These are phyloP conservation scores for Hirtodrosophila trivittata DNA, from an alignment of 2,888 invertebrate genomes.

Conservation along the genomic window DNA sequence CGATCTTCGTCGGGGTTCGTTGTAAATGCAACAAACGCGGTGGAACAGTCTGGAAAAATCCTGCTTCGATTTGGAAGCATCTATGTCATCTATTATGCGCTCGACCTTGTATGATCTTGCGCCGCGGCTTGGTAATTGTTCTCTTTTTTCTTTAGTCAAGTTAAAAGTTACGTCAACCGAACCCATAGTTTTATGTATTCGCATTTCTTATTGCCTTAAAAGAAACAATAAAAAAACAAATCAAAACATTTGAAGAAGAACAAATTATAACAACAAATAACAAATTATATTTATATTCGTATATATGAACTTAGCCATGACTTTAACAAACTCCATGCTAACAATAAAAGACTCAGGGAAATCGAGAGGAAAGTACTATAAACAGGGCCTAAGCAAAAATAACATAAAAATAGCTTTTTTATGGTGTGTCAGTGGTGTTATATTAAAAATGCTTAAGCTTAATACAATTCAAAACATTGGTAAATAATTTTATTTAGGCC, in stretches of 20 bases:
- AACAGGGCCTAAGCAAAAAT: too few species aligned
- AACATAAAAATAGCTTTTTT: too few species aligned
- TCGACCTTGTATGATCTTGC: background rate
- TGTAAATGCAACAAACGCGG: constrained; percentile 16
- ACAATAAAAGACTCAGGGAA: too few species aligned
- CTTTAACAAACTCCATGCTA: too few species aligned
- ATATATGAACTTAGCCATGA: too few species aligned
- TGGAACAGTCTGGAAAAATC: background rate
- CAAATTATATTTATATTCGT: too few species aligned
- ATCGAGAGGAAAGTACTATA: too few species aligned
- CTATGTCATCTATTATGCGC: background rate
- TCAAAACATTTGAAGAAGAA: background rate
- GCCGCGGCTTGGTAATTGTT: background rate
- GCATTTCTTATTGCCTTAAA: constrained; percentile 13
- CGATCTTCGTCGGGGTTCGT: background rate
- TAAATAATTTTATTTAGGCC: too few species aligned
- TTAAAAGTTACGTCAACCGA: constrained; percentile 4
- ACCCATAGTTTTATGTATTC: constrained; percentile 11
- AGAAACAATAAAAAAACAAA: background rate
- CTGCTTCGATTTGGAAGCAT: background rate
- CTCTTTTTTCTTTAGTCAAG: constrained; percentile 6
- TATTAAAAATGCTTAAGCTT: too few species aligned
- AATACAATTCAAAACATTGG: too few species aligned
- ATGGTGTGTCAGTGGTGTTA: too few species aligned
- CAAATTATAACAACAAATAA: too few species aligned